Conservation (phyloP, 2,797 vertebrate genomes). For the Syngnathus acus region DNA sequence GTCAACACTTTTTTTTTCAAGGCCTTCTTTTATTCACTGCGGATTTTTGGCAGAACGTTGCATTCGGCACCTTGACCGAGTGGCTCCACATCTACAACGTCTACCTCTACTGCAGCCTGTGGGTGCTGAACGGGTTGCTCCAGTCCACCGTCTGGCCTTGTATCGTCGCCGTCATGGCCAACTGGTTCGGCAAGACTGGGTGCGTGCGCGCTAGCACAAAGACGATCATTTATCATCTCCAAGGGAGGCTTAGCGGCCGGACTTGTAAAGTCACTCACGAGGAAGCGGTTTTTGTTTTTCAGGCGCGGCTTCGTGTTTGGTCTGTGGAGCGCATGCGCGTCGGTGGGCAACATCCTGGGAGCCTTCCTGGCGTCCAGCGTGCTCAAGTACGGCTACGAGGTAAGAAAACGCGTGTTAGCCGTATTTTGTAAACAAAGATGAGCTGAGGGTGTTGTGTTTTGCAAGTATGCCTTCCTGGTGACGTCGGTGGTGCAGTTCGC, state of each 20-base stretch:
- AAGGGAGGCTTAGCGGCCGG: conserved; percentile 21
- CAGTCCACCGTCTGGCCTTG: conserved; percentile 97
- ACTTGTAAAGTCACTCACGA: conserved; percentile 4
- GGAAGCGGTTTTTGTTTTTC: not conserved
- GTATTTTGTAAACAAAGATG: not conserved
- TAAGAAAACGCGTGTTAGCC: conserved; percentile 26
- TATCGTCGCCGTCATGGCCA: conserved; percentile 94
- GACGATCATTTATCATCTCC: conserved; percentile 27
- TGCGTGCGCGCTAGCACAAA: conserved; percentile 51
- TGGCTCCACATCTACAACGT: conserved; percentile 91
- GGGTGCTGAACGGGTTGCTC: conserved; percentile 90
- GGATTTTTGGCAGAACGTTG: conserved; percentile 73
- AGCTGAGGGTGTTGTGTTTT: not conserved
- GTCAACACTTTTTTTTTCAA: not conserved
- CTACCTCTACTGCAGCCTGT: conserved; percentile 85
- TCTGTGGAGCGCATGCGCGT: conserved; percentile 95
- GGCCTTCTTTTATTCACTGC: not conserved
- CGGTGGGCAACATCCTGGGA: conserved; percentile 95
- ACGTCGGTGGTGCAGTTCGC: conserved; percentile 93
- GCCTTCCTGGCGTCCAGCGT: conserved; percentile 92
- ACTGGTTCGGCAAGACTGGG: conserved; percentile 97
- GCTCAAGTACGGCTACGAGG: conserved; percentile 93
- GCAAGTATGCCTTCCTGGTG: conserved; percentile 91
- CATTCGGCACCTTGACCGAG: conserved; percentile 87
- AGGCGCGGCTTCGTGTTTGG: conserved; percentile 90